phyloP scores from a whole-genome alignment of 2,888 invertebrate species.

The Cremastinae sp. region DNA sequence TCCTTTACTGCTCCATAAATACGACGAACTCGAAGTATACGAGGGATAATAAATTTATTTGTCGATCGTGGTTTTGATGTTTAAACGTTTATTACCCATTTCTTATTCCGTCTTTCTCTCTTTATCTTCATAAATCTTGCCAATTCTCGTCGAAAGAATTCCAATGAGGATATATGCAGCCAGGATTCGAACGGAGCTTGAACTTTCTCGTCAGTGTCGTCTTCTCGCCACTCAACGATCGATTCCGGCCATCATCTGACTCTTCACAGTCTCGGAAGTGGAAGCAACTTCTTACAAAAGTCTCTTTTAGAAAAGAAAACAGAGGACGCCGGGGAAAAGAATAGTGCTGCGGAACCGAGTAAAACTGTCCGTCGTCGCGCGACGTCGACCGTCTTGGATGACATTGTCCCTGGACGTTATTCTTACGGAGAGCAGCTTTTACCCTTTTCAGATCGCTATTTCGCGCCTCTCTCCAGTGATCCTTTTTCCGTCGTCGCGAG shows the following conservation, averaged over 20 bases:
- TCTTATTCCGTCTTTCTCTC: neutral
- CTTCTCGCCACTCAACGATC: no score
- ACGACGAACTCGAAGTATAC: conserved; percentile 15
- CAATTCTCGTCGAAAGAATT: neutral
- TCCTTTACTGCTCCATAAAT: conserved; percentile 42
- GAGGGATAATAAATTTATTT: conserved; percentile 38
- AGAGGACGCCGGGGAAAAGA: no score
- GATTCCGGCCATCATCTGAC: no score
- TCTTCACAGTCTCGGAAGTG: no score
- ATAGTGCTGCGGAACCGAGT: no score
- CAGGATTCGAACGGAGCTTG: neutral
- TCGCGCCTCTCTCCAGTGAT: neutral
- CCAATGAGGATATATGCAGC: neutral
- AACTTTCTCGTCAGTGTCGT: neutral
- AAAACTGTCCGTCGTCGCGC: no score
- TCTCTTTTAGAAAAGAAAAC: no score
- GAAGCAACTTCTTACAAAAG: no score
- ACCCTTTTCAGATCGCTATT: neutral
- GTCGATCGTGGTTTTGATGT: conserved; percentile 33
- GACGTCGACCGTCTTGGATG: neutral
- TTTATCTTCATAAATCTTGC: neutral
- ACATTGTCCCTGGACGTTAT: neutral
- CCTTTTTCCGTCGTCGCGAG: neutral
- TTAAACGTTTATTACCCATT: conserved; percentile 29
- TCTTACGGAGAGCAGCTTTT: neutral